phyloP scores from a whole-genome alignment of 2,888 invertebrate species.

The Euzophera pinguis region DNA sequence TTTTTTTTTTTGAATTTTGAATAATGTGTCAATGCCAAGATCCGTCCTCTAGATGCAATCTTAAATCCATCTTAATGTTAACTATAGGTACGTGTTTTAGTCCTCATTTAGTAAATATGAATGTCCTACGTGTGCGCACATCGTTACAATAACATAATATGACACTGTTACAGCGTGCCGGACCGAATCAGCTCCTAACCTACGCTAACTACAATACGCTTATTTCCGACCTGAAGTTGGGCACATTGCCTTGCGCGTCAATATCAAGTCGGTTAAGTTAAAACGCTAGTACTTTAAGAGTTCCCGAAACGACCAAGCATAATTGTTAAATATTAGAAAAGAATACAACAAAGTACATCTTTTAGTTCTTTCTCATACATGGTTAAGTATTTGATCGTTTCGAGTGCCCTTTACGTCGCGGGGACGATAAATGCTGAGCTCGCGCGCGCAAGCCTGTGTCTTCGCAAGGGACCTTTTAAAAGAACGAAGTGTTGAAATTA shows the following conservation, averaged over 20 bases:
- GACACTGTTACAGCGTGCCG: slow-evolving; percentile 59
- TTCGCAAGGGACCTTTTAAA: background rate
- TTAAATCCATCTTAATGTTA: too few relatives aligned
- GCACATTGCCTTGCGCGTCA: background rate
- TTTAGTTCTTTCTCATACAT: background rate
- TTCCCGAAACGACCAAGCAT: background rate
- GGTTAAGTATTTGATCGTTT: background rate
- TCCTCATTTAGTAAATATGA: slow-evolving; percentile 5
- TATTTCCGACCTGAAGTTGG: background rate
- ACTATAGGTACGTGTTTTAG: too few relatives aligned
- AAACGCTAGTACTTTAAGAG: background rate
- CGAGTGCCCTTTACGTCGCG: background rate
- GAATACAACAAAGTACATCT: background rate
- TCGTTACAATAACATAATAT: slow-evolving; percentile 43
- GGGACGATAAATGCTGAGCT: background rate
- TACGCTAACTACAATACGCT: slow-evolving; percentile 14
- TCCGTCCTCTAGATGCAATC: too few relatives aligned
- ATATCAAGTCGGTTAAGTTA: background rate
- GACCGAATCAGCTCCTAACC: slow-evolving; percentile 24
- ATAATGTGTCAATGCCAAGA: too few relatives aligned
- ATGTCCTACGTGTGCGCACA: slow-evolving; percentile 23
- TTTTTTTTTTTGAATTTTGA: too few relatives aligned
- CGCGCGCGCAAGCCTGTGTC: background rate
- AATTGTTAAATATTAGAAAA: background rate
- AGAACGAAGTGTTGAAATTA: background rate